Evolutionary conservation across 2,888 invertebrate species (phyloP), one percentile per base, ranked within the genome.

Genomic region (Tiliacea citrago): DNA sequence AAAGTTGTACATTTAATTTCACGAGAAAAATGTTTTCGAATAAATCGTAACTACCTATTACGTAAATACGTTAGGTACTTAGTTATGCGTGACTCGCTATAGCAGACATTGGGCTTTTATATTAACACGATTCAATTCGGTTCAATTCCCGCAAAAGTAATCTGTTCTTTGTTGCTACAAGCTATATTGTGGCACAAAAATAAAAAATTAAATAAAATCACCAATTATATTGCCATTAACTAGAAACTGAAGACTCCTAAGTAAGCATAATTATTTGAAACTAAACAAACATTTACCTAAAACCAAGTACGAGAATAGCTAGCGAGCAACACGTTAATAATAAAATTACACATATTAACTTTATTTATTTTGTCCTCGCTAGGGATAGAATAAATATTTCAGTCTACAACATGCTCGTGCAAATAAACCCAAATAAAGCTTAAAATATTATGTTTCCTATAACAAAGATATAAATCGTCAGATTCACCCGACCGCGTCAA

Each of bases 311-410:
- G 29, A 24, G 12, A 65, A 21, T 12, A 29, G 10, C 42, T 0
- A 35, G 8, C 21, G 16, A 49, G 10, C 21, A 49, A 29, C 42
- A 6, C 42, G 21, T 16, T 49, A 21, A 49, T 24, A n/a, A 53
- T 9, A 49, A 57, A 39, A 18, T 47, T 3, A 16, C 9, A 68
- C 10, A 10, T 49, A 57, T 16, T 13, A 0, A 24, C 24, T 24
- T 9, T 73, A 35, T 72, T 45, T 45, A 24, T 29, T 72, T 24
- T 39, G 29, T 9, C 47, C 3, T 45, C n/a, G 9, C 35, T 21
- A 55, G n/a, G 16, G 16, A 61, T 18, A 55, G 16, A 12, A 61
- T 18, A 55, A 39, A 73, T 39, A 73, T 55, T 73, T 12, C 12
- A 47, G 16, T 42, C n/a, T 16, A 65, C 51, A 39, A 57, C 49